Conservation (phyloP, 2,797 vertebrate genomes). For the Myioborus melanocephalus region DNA sequence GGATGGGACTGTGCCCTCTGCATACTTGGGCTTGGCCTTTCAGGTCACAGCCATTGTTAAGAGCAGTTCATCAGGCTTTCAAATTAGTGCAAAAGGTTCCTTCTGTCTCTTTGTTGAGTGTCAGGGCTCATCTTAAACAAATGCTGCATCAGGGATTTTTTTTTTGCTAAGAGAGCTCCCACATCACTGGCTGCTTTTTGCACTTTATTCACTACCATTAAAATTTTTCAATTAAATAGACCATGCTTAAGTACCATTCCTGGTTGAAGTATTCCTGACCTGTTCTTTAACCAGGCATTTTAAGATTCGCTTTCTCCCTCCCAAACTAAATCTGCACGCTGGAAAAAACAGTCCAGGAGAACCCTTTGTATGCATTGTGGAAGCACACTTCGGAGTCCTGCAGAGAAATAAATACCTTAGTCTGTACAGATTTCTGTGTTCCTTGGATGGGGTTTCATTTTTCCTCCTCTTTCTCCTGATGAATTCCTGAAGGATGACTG, state of each 20-base stretch:
- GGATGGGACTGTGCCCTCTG: not conserved
- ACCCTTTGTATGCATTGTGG: not conserved
- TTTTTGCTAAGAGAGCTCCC: not conserved
- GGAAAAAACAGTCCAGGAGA: not conserved
- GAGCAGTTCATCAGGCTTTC: slow-evolving; percentile 9
- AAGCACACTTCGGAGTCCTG: not conserved
- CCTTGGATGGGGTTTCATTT: not conserved
- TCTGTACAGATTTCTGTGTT: not conserved
- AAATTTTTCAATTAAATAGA: not conserved
- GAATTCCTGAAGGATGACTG: not conserved
- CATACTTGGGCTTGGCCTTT: not conserved
- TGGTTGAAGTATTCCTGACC: not conserved
- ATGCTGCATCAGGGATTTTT: not conserved
- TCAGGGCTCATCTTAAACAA: not conserved
- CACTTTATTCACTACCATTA: not conserved
- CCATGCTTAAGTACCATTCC: not conserved
- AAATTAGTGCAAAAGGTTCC: not conserved
- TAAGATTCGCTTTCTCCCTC: not conserved
- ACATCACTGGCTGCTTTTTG: not conserved
- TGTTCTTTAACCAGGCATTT: not conserved
- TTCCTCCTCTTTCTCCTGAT: not conserved
- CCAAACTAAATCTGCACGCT: not conserved
- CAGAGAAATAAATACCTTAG: not conserved
- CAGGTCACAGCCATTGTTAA: not conserved
- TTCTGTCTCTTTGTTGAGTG: not conserved